phyloP scores from a whole-genome alignment of 2,113 vertebrate genomes.

The Laticauda laticaudata region DNA sequence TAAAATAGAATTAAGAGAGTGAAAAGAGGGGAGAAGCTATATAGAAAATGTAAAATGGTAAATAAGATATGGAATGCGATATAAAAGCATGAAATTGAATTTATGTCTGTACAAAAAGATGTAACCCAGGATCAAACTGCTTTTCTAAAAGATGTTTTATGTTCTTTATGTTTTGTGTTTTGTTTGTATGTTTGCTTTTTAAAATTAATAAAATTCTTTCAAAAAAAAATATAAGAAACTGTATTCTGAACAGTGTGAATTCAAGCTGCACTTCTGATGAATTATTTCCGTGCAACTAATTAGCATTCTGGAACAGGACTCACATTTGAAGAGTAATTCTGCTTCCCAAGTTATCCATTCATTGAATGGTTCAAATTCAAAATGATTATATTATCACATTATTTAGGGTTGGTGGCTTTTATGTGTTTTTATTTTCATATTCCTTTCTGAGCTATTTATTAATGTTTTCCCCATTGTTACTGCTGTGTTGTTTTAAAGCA shows the following conservation, averaged over 20 bases:
- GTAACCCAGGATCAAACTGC: too few relatives aligned
- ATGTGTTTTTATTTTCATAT: not conserved
- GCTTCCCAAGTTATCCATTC: not conserved
- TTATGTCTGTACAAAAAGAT: too few relatives aligned
- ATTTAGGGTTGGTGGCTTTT: not conserved
- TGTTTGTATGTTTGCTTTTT: too few relatives aligned
- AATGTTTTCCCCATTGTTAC: not conserved
- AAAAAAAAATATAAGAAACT: not conserved
- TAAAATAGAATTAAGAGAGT: too few relatives aligned
- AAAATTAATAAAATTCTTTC: too few relatives aligned
- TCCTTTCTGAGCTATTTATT: not conserved
- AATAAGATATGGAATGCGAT: too few relatives aligned
- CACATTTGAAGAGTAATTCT: not conserved
- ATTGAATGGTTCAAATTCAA: not conserved
- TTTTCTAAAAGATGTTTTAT: too few relatives aligned
- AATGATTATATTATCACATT: not conserved
- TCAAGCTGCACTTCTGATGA: not conserved
- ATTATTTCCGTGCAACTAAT: too few relatives aligned
- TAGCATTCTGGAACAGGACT: not conserved
- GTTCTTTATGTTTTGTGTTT: too few relatives aligned
- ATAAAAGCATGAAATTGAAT: too few relatives aligned
- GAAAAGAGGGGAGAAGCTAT: too few relatives aligned
- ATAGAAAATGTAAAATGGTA: too few relatives aligned
- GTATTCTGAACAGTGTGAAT: not conserved
- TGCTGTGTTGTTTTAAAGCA: not conserved